Evolutionary conservation across 2,888 invertebrate genomes (phyloP).

Genomic region (Coronaproctus castanopsis): DNA sequence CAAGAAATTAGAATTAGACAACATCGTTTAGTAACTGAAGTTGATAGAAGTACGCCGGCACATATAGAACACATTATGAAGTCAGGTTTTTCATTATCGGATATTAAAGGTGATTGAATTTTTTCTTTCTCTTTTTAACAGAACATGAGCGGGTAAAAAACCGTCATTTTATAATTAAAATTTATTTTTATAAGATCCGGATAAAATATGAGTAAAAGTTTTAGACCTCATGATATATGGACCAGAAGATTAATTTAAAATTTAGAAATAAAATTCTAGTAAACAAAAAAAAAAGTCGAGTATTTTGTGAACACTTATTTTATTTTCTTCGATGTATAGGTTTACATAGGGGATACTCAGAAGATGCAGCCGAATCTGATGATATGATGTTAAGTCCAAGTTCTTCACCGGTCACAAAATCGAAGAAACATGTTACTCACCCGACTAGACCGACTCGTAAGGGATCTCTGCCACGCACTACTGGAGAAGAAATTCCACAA

Average conservation of each 20-base stretch:
- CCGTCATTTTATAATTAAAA: background rate
- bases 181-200: background rate
- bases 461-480: constrained; percentile 43
- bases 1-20: constrained; percentile 74
- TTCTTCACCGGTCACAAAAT: constrained; percentile 18
- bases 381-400: constrained; percentile 33
- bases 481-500: constrained; percentile 20
- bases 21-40: constrained; percentile 53
- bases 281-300: background rate
- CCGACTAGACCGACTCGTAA: constrained; percentile 56
- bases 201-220: no score
- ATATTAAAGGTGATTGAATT: constrained; percentile 66
- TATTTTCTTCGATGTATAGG: constrained; percentile 31
- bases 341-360: constrained; percentile 60
- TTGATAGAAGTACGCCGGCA: constrained; percentile 43
- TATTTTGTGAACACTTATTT: background rate
- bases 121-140: no score
- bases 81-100: constrained; percentile 75
- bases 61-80: constrained; percentile 82
- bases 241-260: background rate
- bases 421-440: constrained; percentile 20
- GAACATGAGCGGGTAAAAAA: background rate
- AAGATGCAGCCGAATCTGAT: constrained; percentile 54
- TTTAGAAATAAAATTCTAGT: background rate
- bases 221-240: background rate